Conservation (phyloP, 2,888 invertebrate genomes). For the Plemyria rubiginata region DNA sequence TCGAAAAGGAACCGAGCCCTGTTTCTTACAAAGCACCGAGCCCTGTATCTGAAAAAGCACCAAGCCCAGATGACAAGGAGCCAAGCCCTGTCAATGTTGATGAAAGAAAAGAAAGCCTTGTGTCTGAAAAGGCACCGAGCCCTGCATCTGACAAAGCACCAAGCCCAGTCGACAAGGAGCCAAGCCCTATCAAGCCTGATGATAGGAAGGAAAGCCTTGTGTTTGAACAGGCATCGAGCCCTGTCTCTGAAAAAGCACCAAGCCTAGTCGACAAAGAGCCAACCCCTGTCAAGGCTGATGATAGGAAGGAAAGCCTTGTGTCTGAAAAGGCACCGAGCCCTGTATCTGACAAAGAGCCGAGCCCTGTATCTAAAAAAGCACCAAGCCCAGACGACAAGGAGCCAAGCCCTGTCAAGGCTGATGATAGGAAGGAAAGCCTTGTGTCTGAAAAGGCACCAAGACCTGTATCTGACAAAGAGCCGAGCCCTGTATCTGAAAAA, state of each 20-base stretch:
- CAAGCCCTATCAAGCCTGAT: conserved; percentile 1
- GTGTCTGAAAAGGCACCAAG: conserved; percentile 5
- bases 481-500: conserved; percentile 4
- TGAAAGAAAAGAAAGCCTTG: background rate
- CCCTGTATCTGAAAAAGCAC: background rate
- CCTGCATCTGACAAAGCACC: no score
- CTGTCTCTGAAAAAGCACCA: no score
- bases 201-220: conserved; percentile 1
- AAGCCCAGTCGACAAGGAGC: conserved; percentile 7
- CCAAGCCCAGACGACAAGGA: conserved; percentile 18
- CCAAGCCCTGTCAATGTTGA: conserved; percentile 5
- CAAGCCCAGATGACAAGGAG: background rate
- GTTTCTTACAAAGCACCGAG: conserved; percentile 25
- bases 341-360: no score
- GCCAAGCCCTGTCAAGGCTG: conserved; percentile 3
- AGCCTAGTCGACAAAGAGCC: conserved; percentile 25
- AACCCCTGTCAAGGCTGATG: conserved; percentile 24
- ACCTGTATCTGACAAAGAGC: no score
- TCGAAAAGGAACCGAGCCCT: conserved; percentile 16
- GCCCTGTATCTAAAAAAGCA: background rate
- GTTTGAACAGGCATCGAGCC: background rate
- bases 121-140: conserved; percentile 6
- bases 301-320: conserved; percentile 16
- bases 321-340: conserved; percentile 12
- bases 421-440: background rate